Evolutionary conservation across 2,888 invertebrate species (phyloP), one percentile per base, ranked within the genome.

Genomic region (Epistrophella euchroma): DNA sequence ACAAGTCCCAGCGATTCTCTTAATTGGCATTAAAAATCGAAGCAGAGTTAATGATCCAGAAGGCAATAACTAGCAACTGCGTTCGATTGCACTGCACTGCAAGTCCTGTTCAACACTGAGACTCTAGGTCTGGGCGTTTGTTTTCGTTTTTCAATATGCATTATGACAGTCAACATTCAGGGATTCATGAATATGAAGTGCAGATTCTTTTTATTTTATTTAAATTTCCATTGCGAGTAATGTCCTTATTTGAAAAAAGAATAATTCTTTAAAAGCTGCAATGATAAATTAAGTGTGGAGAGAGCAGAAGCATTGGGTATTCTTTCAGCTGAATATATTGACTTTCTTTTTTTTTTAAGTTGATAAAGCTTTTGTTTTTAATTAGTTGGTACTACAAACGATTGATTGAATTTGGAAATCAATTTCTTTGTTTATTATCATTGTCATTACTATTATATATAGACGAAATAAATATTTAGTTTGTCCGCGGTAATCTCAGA

Each of bases 21-120:
- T 52, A 72, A 72, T 70, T 37, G 50, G 25, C 70, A 62, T 70
- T 43, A n/a, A 62, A 64, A 70, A 37, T 40, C 37, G 68, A 52
- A 37, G 37, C 68, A 25, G 35, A 22, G 72, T 32, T 66, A 82
- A 82, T 82, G 81, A 82, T 35, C 58, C 81, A 76, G 25, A 66
- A 72, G 40, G 13, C 50, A 43, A 40, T 13, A 11, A 68, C 60
- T 17, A 32, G 28, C 43, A 19, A 66, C 52, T 50, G 40, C 37
- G 15, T 78, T 25, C 60, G 13, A 58, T 37, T 19, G 19, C 17
- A 5, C 4, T 56, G 56, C 32, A 35, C 7, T 11, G 2, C 37
- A 35, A 13, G 22, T 60, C 15, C 15, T 15, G 22, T 60, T 60
- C 25, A 7, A n/a, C 15, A 28, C n/a, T 10, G 25, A 25, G 25